These are phyloP conservation scores for Muschampia plurimacula DNA, from an alignment of 2,888 invertebrate species.

Conservation along the genomic window DNA sequence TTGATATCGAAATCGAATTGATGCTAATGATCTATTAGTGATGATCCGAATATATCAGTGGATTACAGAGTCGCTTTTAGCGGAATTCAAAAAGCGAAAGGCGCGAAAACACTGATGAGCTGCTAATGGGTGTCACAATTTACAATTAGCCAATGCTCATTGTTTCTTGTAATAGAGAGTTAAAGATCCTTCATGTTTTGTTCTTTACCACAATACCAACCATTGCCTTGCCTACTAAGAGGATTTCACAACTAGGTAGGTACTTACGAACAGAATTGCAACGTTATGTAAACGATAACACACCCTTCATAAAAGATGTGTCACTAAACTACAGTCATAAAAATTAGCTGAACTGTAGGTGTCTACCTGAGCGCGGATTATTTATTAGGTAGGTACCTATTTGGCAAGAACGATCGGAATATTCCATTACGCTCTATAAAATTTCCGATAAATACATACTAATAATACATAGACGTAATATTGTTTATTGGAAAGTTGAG, in stretches of 20 bases:
- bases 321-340: too few relatives aligned
- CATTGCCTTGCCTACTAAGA: neutral
- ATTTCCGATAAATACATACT: neutral
- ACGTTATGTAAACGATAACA: neutral
- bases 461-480: too few relatives aligned
- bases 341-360: too few relatives aligned
- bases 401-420: neutral
- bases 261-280: neutral
- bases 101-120: neutral
- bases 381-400: neutral
- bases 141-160: slow-evolving; percentile 6
- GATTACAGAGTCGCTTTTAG: too few relatives aligned
- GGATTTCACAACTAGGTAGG: neutral
- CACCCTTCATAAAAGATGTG: neutral
- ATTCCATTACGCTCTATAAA: neutral
- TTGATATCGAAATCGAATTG: too few relatives aligned
- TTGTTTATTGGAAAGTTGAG: too few relatives aligned
- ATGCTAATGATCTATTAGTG: too few relatives aligned
- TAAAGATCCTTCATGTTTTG: neutral
- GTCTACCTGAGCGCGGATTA: too few relatives aligned
- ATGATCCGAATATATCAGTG: too few relatives aligned
- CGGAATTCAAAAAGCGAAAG: neutral
- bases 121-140: slow-evolving; percentile 17
- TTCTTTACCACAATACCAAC: neutral
- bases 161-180: neutral